Conservation (phyloP, 2,113 vertebrate genomes). For the Phrynosoma blainvillii region DNA sequence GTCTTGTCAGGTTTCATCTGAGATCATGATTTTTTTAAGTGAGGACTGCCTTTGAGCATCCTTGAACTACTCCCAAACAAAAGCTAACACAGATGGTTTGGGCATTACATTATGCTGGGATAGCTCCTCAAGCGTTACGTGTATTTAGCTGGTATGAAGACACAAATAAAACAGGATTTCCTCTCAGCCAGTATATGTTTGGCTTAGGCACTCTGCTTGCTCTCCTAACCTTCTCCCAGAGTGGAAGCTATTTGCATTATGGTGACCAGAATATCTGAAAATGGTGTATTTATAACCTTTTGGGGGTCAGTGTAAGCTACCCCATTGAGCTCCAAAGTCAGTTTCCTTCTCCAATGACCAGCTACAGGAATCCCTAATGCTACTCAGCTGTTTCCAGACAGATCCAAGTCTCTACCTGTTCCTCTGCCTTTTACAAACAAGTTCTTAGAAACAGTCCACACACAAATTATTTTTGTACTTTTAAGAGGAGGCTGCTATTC, state of each 20-base stretch:
- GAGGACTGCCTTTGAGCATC: no score
- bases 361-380: not conserved
- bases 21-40: no score
- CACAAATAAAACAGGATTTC: no score
- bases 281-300: not conserved
- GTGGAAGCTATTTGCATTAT: no score
- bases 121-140: no score
- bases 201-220: not conserved
- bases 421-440: not conserved
- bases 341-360: not conserved
- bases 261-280: not conserved
- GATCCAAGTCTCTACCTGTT: not conserved
- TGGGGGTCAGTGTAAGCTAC: no score
- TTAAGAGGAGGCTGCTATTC: not conserved
- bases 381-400: not conserved
- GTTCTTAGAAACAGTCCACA: not conserved
- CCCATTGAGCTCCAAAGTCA: not conserved
- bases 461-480: not conserved
- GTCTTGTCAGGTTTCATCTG: no score
- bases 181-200: not conserved
- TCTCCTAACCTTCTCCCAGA: not conserved
- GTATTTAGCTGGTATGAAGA: no score
- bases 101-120: no score
- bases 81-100: no score
- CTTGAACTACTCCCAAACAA: no score